A percentile compares a stretch with the other conserved stretches of the same genome.
phyloP scores from a whole-genome alignment of 2,888 invertebrate species.

The Glaucopsyche alexis region DNA sequence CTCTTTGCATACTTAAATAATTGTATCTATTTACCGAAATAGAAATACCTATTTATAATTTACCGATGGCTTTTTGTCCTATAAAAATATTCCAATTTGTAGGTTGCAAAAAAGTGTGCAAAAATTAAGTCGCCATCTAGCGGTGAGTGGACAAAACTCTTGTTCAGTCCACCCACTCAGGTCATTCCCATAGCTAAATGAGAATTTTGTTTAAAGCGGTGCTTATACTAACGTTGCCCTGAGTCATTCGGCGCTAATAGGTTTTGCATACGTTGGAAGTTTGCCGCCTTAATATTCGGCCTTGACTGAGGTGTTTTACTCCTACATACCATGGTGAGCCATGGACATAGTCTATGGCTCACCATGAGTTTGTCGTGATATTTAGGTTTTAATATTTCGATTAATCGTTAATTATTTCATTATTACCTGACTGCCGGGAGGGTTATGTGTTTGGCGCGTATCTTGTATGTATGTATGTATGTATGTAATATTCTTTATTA shows the following conservation, averaged over 20 bases:
- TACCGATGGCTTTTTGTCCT: too few species aligned
- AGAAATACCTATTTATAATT: too few species aligned
- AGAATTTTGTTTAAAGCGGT: neutral
- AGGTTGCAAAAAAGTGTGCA: neutral
- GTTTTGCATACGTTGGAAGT: constrained; percentile 17
- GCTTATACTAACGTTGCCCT: neutral
- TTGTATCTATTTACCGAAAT: too few species aligned
- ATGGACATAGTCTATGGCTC: neutral
- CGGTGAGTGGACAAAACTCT: neutral
- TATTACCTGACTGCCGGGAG: too few species aligned
- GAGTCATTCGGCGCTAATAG: constrained; percentile 13
- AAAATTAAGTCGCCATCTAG: neutral
- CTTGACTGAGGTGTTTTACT: neutral
- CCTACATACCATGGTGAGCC: neutral
- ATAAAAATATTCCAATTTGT: too few species aligned
- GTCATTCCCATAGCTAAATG: neutral
- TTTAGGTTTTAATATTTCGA: too few species aligned
- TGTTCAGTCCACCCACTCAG: neutral
- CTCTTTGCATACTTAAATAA: too few species aligned
- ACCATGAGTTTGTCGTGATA: neutral
- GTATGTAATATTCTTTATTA: too few species aligned
- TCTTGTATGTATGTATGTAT: too few species aligned
- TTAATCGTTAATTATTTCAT: too few species aligned
- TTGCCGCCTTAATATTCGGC: neutral
- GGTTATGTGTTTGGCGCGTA: too few species aligned